Evolutionary conservation across 2,888 invertebrate species (phyloP), one percentile per base, ranked within the genome.

Genomic region (Papilio elwesi): DNA sequence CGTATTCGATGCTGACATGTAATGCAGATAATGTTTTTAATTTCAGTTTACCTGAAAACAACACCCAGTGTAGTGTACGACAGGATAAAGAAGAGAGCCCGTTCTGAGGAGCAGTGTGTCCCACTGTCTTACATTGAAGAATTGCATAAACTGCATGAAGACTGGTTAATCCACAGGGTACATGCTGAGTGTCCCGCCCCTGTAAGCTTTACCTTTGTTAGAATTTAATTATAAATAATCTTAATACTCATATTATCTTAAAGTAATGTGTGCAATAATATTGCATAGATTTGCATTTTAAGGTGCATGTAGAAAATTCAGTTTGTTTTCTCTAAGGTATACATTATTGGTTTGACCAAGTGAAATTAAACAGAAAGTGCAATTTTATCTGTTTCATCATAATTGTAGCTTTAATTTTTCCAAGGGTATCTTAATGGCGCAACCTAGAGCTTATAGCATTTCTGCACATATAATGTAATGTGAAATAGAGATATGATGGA

Each of bases 71-170:
- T 95, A 48, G 96, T 96, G 0, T 94, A 95, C 79, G 95, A 96
- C 74, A 91, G 98, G 81, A 97, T 98, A 81, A 95, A 95, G 81
- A 90, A 95, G 74, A 93, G 98, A 68, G 96, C 96, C 0, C 94
- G 98, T 8, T 95, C 96, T 26, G 98, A 98, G 87, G 98, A 98
- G 88, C 95, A 95, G 71, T 95, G 95, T 80, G 96, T 98, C 0
- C 96, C 97, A 0, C 86, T 98, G n/a, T 95, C 97, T 43, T 98
- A 98, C 86, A 92, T 98, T 51, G 94, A 96, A 79, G 95, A 97
- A 75, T 89, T 98, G 43, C 98, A 98, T 84, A 94, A 95, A 53
- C 92, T 97, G 68, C 96, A 96, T 83, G 96, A 96, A 85, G 94
- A 95, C 79, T 96, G 96, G 96, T 90, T 96, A 6, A 93, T 96